phyloP scores from a whole-genome alignment of 2,888 invertebrate species.

The Scelioninae gen. 1 region DNA sequence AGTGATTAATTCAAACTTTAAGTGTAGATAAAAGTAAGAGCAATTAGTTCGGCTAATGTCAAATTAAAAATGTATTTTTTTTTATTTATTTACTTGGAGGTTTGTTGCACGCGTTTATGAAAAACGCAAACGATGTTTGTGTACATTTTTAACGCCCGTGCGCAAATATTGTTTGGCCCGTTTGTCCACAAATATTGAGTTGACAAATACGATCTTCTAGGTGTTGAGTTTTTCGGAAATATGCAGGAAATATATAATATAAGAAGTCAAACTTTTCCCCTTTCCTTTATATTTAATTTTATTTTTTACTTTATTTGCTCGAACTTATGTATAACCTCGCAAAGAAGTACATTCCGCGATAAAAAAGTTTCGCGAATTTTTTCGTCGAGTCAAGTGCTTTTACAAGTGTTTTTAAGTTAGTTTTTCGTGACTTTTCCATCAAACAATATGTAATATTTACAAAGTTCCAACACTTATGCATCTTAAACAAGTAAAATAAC shows the following conservation, averaged over 20 bases:
- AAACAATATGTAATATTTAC: slow-evolving; percentile 21
- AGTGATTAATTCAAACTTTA: no score
- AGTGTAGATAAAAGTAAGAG: no score
- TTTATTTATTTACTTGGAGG: background rate
- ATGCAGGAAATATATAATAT: background rate
- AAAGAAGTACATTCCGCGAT: slow-evolving; percentile 17
- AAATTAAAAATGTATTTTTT: no score
- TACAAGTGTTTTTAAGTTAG: slow-evolving; percentile 25
- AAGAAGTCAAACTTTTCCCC: background rate
- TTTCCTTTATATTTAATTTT: background rate
- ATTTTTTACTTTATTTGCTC: background rate
- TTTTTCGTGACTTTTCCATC: slow-evolving; percentile 26
- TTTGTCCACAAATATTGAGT: slow-evolving; percentile 3
- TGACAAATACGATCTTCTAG: background rate
- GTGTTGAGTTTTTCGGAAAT: background rate
- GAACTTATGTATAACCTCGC: slow-evolving; percentile 2
- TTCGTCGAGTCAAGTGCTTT: slow-evolving; percentile 21
- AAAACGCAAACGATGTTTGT: background rate
- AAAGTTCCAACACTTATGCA: background rate
- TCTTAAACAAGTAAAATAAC: background rate
- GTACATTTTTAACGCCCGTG: background rate
- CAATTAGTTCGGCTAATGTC: no score
- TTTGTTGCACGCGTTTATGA: background rate
- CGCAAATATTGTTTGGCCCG: background rate
- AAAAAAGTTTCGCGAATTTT: slow-evolving; percentile 18